phyloP scores from a whole-genome alignment of 2,797 vertebrate genomes.

The Leucoraja ocellata region DNA sequence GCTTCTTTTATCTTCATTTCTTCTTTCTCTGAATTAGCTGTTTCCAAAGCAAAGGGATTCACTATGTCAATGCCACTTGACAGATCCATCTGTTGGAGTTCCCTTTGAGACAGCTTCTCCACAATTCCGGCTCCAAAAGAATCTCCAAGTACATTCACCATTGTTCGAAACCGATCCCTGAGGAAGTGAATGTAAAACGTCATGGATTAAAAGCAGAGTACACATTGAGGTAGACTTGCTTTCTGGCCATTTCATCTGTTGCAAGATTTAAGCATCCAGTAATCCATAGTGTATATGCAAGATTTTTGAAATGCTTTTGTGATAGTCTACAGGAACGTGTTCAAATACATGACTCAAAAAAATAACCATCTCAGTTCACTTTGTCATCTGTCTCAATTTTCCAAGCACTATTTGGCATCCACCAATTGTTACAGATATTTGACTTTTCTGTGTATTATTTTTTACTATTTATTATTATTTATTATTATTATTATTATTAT shows the following conservation, averaged over 20 bases:
- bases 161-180: conserved; percentile 93
- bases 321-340: background rate
- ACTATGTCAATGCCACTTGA: conserved; percentile 80
- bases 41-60: conserved; percentile 87
- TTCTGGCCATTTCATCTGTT: background rate
- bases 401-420: background rate
- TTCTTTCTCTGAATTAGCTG: conserved; percentile 66
- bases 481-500: too few species aligned
- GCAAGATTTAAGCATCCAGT: too few species aligned
- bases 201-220: background rate
- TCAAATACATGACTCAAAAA: background rate
- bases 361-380: background rate
- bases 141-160: conserved; percentile 94
- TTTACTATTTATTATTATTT: too few species aligned
- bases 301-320: background rate
- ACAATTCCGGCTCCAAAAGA: conserved; percentile 87
- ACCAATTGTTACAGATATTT: background rate
- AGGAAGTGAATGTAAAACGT: conserved; percentile 39
- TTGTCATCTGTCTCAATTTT: background rate
- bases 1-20: conserved; percentile 78
- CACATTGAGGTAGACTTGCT: background rate
- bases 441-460: background rate
- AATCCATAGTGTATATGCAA: background rate
- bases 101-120: conserved; percentile 84
- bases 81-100: conserved; percentile 82